A percentile compares a stretch with the other conserved stretches of the same genome.
These are phyloP conservation scores for Listrodromus nycthemerus DNA, from an alignment of 2,888 invertebrate genomes.

Conservation along the genomic window DNA sequence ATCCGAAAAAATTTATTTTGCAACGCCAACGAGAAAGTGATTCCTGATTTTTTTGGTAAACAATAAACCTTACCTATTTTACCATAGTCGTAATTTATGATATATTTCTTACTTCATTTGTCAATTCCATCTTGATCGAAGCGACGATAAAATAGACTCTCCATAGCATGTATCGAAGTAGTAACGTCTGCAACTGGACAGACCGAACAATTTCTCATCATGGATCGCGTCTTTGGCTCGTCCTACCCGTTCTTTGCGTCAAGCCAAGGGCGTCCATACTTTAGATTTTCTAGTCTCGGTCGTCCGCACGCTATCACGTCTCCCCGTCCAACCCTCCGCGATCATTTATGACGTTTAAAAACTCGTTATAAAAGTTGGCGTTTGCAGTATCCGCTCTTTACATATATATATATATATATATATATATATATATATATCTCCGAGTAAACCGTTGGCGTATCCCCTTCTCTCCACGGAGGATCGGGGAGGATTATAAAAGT, in stretches of 20 bases:
- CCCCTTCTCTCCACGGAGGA: slow-evolving; percentile 62
- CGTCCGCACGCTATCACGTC: slow-evolving; percentile 44
- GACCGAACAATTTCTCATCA: slow-evolving; percentile 1
- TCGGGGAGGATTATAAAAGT: slow-evolving; percentile 80
- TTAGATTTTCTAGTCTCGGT: slow-evolving; percentile 30
- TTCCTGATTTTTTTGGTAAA: too few relatives aligned
- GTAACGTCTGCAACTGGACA: not conserved
- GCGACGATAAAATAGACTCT: not conserved
- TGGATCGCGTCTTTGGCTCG: not conserved
- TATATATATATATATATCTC: not conserved
- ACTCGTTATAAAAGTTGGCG: slow-evolving; percentile 82
- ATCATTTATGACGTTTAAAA: slow-evolving; percentile 83
- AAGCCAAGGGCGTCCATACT: slow-evolving; percentile 22
- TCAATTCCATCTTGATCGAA: not conserved
- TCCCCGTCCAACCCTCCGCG: slow-evolving; percentile 60
- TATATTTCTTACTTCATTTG: too few relatives aligned
- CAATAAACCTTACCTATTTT: too few relatives aligned
- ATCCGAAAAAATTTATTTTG: too few relatives aligned
- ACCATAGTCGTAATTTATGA: too few relatives aligned
- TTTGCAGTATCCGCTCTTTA: slow-evolving; percentile 43
- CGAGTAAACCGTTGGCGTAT: slow-evolving; percentile 69
- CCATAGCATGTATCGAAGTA: not conserved
- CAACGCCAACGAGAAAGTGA: too few relatives aligned
- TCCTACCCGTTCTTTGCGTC: slow-evolving; percentile 37
- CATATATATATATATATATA: not conserved